Percentiles rank a stretch among this genome's conserved stretches.
Conservation (phyloP, 2,113 vertebrate species). For the Myodes glareolus region DNA sequence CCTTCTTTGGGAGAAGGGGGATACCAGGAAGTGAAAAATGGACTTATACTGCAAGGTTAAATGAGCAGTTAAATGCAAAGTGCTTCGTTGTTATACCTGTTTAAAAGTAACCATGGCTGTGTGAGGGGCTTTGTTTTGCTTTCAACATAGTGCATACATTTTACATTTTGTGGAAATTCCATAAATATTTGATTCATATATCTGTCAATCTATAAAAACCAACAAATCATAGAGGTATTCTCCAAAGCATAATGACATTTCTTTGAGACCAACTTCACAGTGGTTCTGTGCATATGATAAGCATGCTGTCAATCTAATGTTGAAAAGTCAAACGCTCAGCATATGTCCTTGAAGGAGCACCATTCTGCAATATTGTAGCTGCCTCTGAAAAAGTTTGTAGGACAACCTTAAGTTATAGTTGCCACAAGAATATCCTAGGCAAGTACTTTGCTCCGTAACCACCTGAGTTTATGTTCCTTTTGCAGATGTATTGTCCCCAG, state of each 20-base stretch:
- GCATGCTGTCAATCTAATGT: background rate
- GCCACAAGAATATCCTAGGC: background rate
- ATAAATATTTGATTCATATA: conserved; percentile 32
- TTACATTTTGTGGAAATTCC: background rate
- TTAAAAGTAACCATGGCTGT: background rate
- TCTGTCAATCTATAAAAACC: conserved; percentile 11
- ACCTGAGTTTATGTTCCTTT: background rate
- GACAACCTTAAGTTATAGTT: background rate
- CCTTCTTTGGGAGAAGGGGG: background rate
- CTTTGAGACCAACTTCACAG: background rate
- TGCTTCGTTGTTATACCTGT: background rate
- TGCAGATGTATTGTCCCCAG: background rate
- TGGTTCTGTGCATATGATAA: background rate
- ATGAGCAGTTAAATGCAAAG: background rate
- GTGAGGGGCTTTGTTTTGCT: background rate
- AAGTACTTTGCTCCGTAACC: background rate
- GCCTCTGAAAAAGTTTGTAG: background rate
- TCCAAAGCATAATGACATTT: background rate
- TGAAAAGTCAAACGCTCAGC: background rate
- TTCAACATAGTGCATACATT: background rate
- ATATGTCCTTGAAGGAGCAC: background rate
- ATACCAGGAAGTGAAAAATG: background rate
- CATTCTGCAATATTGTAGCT: background rate
- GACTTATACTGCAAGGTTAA: background rate
- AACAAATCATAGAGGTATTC: background rate